Evolutionary conservation across 2,797 vertebrate genomes (phyloP), one percentile per base, ranked within the genome.

Genomic region (Remorina albescens): DNA sequence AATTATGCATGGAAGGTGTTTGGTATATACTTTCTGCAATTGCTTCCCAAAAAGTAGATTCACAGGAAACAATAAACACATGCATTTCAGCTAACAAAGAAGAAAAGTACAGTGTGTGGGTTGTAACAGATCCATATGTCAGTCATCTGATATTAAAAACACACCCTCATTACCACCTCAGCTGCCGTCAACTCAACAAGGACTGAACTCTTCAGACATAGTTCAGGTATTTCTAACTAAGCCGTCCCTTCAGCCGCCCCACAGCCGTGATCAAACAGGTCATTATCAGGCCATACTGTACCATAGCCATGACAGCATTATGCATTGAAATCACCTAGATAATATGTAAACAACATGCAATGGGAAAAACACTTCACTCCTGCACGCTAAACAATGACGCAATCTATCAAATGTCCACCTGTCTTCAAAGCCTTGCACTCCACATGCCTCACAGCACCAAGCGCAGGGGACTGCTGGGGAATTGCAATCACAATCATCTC

Each of bases 401-500:
- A 50, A 49, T 80, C 61, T 26, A 46, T 74, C 53, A 76, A 16
- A 42, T 49, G 67, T 51, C 47, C 65, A 67, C 59, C 67, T 71
- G 59, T 50, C 66, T 32, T 51, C 55, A 58, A 6, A 64, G 49
- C 53, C 28, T 44, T 59, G 67, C 10, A 12, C 57, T 32, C 42
- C 66, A 44, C 19, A 23, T 2, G 7, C 50, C 47, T 34, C 60
- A 44, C 36, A 36, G n/a, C 64, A 67, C 54, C 36, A 37, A 37
- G 51, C 71, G 32, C 21, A 5, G 28, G 46, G 28, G 58, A 26
- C 66, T 67, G 77, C 70, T 44, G 78, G 37, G 34, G 57, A 74
- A 41, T 69, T 39, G 59, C 67, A 76, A 82, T 82, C 63, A 61
- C 65, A 76, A 82, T 84, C 76, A 81, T 76, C 71, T 78, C 46